Evolutionary conservation across 2,888 invertebrate species (phyloP).

Genomic region (Rotaria sp.): DNA sequence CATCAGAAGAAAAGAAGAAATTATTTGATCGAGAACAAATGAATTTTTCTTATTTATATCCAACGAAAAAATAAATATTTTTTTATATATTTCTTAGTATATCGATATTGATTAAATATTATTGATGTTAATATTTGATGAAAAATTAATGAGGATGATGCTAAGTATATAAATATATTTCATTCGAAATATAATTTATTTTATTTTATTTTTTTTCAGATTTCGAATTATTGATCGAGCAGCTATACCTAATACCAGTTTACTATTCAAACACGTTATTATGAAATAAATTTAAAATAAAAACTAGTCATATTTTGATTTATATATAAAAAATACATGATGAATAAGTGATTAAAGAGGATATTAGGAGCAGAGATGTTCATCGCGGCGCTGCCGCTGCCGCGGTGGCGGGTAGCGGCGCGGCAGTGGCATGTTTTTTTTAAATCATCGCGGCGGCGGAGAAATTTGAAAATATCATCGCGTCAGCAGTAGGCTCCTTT

Average conservation of each 20-base stretch:
- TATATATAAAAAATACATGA: too few species aligned
- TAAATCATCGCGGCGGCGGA: too few species aligned
- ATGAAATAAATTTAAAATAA: not conserved
- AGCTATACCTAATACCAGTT: not conserved
- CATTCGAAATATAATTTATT: too few species aligned
- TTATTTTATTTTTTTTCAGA: not conserved
- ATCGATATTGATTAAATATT: not conserved
- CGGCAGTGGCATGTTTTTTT: too few species aligned
- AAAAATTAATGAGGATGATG: not conserved
- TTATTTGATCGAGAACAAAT: conserved; percentile 30
- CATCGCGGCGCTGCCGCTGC: too few species aligned
- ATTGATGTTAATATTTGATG: not conserved
- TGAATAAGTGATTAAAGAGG: too few species aligned
- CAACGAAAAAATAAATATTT: not conserved
- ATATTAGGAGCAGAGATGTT: too few species aligned
- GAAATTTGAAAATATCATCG: too few species aligned
- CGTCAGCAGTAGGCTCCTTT: too few species aligned
- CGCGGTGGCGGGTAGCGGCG: too few species aligned
- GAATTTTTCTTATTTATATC: not conserved
- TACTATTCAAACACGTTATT: not conserved
- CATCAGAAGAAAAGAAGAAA: conserved; percentile 35
- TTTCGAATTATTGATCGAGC: not conserved
- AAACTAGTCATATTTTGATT: not conserved
- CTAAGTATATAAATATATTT: too few species aligned
- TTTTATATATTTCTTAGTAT: not conserved